Base-by-base conservation (phyloP, 1,140 invertebrate genomes). In the Brachionus manjavacas region DNA sequence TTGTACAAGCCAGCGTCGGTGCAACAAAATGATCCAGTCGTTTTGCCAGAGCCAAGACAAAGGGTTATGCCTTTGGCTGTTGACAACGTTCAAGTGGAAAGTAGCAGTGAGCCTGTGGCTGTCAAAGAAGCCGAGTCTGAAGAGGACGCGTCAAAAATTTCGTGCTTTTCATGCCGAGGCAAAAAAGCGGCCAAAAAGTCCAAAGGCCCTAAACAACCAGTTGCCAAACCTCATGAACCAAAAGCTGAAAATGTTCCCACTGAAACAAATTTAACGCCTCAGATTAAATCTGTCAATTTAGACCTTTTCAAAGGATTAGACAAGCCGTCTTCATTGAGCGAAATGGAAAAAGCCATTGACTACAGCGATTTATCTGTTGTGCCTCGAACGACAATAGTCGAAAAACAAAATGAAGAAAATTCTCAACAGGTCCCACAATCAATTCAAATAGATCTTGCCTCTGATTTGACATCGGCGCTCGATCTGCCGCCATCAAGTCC, bases 311-410 rank as follows among this genome's bases (percentile, higher is more conserved):
- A 28, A 25, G 79, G 79, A 25, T 16, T 81, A 25, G 79, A 81
- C 20, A 81, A 81, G 39, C 79, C 79, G 39, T 81, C 79, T 43
- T 43, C 49, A 23, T 35, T 39, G 28, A 81, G 79, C 20, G 72
- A 76, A 76, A 76, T 49, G 41, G 72, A 76, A 76, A 46, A 49
- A 76, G 41, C 23, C 14, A 76, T 76, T 25, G 72, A 76, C n/a
- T 49, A 46, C 23, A 46, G 46, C 1, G 72, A 76, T 76, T 23
- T 76, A 16, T 72, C 39, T 9, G 68, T 72, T 16, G 16, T 41
- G 11, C 35, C 68, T 23, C 14, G 14, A 35, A n/a, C n/a, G 9
- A 72, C 31, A 20, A 41, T 72, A 8, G n/a, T 12, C n/a, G 68
- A 72, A 41, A 39, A 41, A 2, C 16, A 72, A 72, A 14, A 16